These are phyloP conservation scores for Epirrhoe alternata DNA, from an alignment of 2,888 invertebrate species.

Conservation along the genomic window DNA sequence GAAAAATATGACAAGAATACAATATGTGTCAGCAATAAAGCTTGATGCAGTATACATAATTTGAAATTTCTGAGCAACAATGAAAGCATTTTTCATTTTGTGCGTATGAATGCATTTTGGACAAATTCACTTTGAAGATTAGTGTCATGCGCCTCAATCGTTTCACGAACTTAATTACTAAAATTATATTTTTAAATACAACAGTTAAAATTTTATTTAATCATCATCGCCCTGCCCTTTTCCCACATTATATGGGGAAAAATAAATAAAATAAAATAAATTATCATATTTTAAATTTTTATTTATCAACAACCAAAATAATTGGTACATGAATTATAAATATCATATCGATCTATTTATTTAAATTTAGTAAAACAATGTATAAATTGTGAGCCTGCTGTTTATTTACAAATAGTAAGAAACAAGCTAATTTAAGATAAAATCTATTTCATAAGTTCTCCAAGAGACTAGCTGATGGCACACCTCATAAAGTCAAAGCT, in stretches of 20 bases:
- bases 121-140: not conserved
- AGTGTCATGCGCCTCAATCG: not conserved
- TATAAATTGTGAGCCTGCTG: too few relatives aligned
- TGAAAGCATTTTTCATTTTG: not conserved
- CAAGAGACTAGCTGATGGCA: not conserved
- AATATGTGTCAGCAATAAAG: constrained; percentile 2
- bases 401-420: not conserved
- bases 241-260: too few relatives aligned
- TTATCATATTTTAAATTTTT: too few relatives aligned
- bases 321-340: too few relatives aligned
- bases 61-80: constrained; percentile 10
- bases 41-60: not conserved
- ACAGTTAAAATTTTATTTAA: too few relatives aligned
- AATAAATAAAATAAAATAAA: too few relatives aligned
- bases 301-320: too few relatives aligned
- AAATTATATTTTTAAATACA: not conserved
- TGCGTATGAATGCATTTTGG: not conserved
- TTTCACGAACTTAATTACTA: not conserved
- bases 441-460: not conserved
- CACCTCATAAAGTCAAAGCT: constrained; percentile 21
- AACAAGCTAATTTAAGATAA: not conserved
- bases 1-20: constrained; percentile 19
- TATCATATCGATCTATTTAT: too few relatives aligned
- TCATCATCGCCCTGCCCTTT: too few relatives aligned
- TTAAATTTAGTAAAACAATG: too few relatives aligned